Conservation (phyloP, 2,113 vertebrate species). For the Lucifuga dentata region DNA sequence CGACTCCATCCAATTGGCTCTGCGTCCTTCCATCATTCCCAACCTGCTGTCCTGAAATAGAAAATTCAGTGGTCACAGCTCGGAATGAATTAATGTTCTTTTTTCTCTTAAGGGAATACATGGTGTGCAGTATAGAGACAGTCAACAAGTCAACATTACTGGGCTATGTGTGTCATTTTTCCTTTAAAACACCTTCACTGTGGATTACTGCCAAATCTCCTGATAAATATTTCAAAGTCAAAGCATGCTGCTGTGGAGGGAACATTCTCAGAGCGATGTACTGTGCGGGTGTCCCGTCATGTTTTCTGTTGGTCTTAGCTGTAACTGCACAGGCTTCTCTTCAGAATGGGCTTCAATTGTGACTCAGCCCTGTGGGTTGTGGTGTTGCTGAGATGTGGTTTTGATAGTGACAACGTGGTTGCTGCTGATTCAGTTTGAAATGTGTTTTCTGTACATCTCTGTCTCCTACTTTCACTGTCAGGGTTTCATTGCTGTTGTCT, state of each 20-base stretch:
- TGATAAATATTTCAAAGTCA: slow-evolving; percentile 30
- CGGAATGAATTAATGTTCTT: slow-evolving; percentile 33
- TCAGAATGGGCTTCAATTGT: no score
- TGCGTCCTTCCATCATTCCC: slow-evolving; percentile 44
- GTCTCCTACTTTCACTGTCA: no score
- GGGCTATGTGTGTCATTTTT: neutral
- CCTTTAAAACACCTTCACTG: slow-evolving; percentile 25
- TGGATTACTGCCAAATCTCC: slow-evolving; percentile 5
- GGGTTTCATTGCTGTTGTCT: no score
- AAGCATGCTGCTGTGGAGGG: neutral
- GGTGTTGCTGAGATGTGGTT: no score
- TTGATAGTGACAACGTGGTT: no score
- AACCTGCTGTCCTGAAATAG: slow-evolving; percentile 17
- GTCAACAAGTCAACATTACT: neutral
- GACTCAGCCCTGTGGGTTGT: no score
- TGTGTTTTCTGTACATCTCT: no score
- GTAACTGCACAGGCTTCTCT: no score
- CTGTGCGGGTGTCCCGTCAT: no score
- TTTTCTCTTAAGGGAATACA: neutral
- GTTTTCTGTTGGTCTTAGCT: no score
- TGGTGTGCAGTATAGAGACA: no score
- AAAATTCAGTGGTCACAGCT: slow-evolving; percentile 18
- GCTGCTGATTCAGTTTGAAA: no score
- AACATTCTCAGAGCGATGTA: neutral
- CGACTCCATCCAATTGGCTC: slow-evolving; percentile 38